These are phyloP conservation scores for Columba guinea DNA, from an alignment of 2,797 vertebrate genomes.

Conservation along the genomic window DNA sequence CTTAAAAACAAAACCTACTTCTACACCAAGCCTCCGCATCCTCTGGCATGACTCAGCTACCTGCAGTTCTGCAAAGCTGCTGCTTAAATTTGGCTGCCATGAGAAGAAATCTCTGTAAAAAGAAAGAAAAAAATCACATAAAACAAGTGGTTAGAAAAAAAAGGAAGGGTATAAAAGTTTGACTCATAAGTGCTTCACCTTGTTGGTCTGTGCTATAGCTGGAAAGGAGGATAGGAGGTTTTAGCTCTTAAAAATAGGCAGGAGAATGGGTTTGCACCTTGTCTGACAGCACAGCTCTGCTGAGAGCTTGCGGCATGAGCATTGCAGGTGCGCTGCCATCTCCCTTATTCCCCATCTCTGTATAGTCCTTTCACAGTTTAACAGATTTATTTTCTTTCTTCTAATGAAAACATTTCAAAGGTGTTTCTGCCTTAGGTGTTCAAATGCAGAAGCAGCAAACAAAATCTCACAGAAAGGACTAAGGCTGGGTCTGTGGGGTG, in stretches of 20 bases:
- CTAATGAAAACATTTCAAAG: neutral
- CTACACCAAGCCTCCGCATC: neutral
- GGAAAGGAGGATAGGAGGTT: neutral
- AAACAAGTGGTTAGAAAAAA: neutral
- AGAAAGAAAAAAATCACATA: neutral
- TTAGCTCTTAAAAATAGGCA: slow-evolving; percentile 2
- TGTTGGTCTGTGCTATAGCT: neutral
- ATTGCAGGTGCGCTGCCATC: neutral
- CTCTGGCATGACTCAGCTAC: neutral
- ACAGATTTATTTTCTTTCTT: neutral
- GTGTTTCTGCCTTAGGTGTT: neutral
- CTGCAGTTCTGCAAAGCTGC: neutral
- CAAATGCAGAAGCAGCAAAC: neutral
- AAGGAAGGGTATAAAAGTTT: neutral
- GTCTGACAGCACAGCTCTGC: neutral
- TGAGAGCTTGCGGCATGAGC: neutral
- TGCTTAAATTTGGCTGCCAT: neutral
- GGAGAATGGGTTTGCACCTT: neutral
- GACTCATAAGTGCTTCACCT: neutral
- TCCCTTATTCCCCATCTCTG: neutral
- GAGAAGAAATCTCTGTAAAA: neutral
- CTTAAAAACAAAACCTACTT: neutral
- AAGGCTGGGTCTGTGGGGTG: neutral
- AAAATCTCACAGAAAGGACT: neutral
- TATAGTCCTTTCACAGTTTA: neutral